Conservation (phyloP, 1,140 invertebrate genomes). For the Rhagoletis pomonella region DNA sequence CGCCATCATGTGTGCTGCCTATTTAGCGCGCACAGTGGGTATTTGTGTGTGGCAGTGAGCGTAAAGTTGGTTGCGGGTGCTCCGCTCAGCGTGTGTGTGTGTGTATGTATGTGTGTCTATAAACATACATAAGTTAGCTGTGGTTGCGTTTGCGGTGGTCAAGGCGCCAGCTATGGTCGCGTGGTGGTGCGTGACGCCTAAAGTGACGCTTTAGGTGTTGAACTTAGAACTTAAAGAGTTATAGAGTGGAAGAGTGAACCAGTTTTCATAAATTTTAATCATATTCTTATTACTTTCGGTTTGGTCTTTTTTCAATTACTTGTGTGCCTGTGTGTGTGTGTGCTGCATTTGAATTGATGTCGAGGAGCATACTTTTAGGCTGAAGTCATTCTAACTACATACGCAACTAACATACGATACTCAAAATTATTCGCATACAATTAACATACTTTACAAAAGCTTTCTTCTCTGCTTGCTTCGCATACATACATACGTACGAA, state of each 20-base stretch:
- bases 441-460: conserved; percentile 45
- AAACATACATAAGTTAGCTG: background rate
- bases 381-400: conserved; percentile 2
- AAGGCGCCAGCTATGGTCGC: background rate
- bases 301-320: background rate
- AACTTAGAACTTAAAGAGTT: background rate
- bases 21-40: background rate
- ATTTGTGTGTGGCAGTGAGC: background rate
- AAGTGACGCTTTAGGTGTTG: background rate
- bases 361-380: conserved; percentile 17
- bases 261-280: background rate
- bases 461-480: conserved; percentile 13
- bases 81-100: background rate
- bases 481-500: conserved; percentile 18
- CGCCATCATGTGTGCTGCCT: background rate
- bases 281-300: background rate
- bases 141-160: background rate
- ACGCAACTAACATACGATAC: conserved; percentile 6
- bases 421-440: conserved; percentile 28
- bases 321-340: background rate
- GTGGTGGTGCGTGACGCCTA: background rate
- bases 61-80: conserved; percentile 12
- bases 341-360: conserved; percentile 2
- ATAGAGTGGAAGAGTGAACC: background rate
- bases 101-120: background rate